phyloP scores from a whole-genome alignment of 53 echinoderm and acorn worm species.

The Paracentrotus lividus region DNA sequence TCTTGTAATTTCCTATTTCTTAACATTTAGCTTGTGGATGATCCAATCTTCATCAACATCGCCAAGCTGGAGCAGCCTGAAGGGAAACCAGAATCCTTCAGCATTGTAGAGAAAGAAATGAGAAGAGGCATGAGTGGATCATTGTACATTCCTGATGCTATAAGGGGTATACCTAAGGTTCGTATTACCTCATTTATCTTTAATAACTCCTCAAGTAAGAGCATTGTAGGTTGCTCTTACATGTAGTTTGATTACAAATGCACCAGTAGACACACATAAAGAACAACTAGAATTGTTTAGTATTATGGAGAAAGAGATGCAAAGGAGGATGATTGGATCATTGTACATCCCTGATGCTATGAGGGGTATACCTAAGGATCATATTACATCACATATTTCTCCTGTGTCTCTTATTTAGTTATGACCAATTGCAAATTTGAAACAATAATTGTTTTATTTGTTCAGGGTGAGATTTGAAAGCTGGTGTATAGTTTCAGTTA shows the following conservation, averaged over 20 bases:
- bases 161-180: constrained; percentile 89
- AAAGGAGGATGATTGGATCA: constrained; percentile 75
- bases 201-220: too few relatives aligned
- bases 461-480: too few relatives aligned
- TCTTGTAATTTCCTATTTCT: neutral
- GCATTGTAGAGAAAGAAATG: constrained; percentile 83
- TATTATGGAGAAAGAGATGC: constrained; percentile 83
- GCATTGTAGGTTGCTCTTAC: too few relatives aligned
- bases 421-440: too few relatives aligned
- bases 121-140: constrained; percentile 79
- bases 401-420: too few relatives aligned
- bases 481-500: too few relatives aligned
- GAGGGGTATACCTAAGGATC: constrained; percentile 87
- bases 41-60: constrained; percentile 96
- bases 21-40: constrained; percentile 90
- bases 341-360: constrained; percentile 73
- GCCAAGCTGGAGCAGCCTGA: constrained; percentile 91
- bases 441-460: too few relatives aligned
- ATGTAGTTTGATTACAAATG: too few relatives aligned
- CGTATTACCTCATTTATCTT: neutral
- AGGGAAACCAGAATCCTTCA: constrained; percentile 89
- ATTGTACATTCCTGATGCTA: constrained; percentile 76
- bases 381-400: too few relatives aligned
- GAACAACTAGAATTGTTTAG: constrained; percentile 89
- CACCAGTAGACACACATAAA: too few relatives aligned